Evolutionary conservation across 2,888 invertebrate species (phyloP), one percentile per base, ranked within the genome.

Genomic region (Leucophenga montana): DNA sequence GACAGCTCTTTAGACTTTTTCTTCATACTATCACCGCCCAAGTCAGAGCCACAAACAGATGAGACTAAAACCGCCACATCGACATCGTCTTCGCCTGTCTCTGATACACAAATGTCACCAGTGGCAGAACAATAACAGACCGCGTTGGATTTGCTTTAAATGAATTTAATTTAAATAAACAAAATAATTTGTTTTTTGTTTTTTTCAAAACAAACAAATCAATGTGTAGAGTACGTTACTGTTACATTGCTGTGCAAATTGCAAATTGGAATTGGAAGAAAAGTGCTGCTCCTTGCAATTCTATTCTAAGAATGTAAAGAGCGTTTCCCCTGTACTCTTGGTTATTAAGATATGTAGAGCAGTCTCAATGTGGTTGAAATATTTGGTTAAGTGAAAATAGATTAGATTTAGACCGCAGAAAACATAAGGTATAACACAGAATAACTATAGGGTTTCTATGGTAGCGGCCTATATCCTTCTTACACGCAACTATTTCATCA

Each of bases 401-500:
- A 14, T 0, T 14, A 64, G 84, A 82, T 78, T 84, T 84, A 84
- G 81, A 82, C 84, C 81, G 84, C 77, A 50, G 61, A 73, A 59
- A 13, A 53, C 39, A 39, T 14, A 64, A 46, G 18, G 27, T 1
- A 27, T 57, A 22, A 57, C 31, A 57, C n/a, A 8, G 27, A 1
- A 57, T 57, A 46, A 50, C n/a, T 64, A 22, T 48, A 20, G 39
- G 16, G 0, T 62, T 14, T 48, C 50, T 27, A 11, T 62, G 27
- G 33, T 1, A 46, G 77, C 80, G 84, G 81, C 85, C 86, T 88
- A 88, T 85, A 87, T 83, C 84, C 78, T 80, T 82, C 85, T 80
- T 79, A 85, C 81, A 71, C 85, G 88, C 82, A n/a, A n/a, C n/a
- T 89, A 89, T 86, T 89, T 89, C 11, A 89, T 71, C 46, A 88